Evolutionary conservation across 1,140 invertebrate species (phyloP).

Genomic region (Heterodera carotae): DNA sequence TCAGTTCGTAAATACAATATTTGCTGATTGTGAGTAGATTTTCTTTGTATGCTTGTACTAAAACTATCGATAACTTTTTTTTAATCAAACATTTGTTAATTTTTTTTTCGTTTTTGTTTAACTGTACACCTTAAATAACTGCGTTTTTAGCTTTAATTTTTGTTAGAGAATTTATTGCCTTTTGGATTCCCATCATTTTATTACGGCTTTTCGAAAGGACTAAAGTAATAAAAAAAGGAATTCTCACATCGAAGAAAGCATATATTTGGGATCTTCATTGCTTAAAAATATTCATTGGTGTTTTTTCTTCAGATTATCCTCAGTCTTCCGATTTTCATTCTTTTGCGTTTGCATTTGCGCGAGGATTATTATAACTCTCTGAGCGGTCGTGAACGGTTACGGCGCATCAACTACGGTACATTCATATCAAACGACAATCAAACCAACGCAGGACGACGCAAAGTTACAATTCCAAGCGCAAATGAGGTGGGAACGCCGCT

Average conservation of each 20-base stretch:
- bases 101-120: no score
- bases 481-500: background rate
- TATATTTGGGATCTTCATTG: no score
- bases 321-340: conserved; percentile 60
- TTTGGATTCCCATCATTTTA: background rate
- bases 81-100: no score
- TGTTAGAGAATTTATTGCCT: background rate
- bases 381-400: conserved; percentile 51
- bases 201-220: background rate
- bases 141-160: no score
- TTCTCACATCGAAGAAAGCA: no score
- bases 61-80: background rate
- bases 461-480: background rate
- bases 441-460: background rate
- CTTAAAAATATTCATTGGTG: background rate
- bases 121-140: no score
- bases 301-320: conserved; percentile 52
- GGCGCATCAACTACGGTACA: conserved; percentile 55
- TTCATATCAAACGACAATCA: conserved; percentile 24
- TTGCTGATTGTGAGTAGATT: background rate
- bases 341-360: conserved; percentile 59
- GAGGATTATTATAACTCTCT: conserved; percentile 62
- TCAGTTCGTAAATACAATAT: background rate
- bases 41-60: background rate
- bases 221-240: background rate